phyloP scores from a whole-genome alignment of 2,888 invertebrate species.

The Hybos culiciformis region DNA sequence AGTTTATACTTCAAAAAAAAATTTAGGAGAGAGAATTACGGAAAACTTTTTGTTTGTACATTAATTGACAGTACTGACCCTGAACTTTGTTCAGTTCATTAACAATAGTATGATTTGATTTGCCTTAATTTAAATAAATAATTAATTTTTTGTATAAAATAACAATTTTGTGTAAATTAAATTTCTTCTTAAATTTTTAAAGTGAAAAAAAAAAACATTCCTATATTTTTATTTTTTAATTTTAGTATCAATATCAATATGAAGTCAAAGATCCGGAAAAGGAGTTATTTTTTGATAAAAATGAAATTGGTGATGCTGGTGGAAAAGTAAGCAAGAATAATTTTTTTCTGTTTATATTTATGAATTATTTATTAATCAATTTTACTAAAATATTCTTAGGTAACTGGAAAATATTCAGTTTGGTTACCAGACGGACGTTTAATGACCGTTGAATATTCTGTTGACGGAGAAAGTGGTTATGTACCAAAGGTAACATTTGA shows the following conservation, averaged over 20 bases:
- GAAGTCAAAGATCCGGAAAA: constrained; percentile 59
- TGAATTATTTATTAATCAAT: background rate
- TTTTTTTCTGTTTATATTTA: background rate
- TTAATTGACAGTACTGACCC: too few species aligned
- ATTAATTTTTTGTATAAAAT: too few species aligned
- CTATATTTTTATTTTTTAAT: too few species aligned
- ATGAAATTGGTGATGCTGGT: constrained; percentile 48
- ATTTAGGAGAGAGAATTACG: too few species aligned
- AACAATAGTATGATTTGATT: too few species aligned
- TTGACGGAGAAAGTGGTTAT: constrained; percentile 57
- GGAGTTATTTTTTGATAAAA: constrained; percentile 52
- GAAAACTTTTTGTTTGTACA: too few species aligned
- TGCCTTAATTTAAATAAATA: too few species aligned
- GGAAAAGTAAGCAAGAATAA: constrained; percentile 37
- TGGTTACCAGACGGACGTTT: constrained; percentile 55
- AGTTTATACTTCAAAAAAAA: too few species aligned
- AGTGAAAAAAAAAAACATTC: too few species aligned
- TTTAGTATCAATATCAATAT: constrained; percentile 59
- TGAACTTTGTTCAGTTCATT: too few species aligned
- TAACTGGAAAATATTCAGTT: constrained; percentile 52
- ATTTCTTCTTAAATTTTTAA: too few species aligned
- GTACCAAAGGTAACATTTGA: constrained; percentile 55
- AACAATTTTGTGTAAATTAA: too few species aligned
- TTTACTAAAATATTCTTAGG: constrained; percentile 19
- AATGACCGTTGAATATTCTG: constrained; percentile 59